Base-by-base conservation (phyloP, 2,888 invertebrate species). In the Electrophaes corylata region DNA sequence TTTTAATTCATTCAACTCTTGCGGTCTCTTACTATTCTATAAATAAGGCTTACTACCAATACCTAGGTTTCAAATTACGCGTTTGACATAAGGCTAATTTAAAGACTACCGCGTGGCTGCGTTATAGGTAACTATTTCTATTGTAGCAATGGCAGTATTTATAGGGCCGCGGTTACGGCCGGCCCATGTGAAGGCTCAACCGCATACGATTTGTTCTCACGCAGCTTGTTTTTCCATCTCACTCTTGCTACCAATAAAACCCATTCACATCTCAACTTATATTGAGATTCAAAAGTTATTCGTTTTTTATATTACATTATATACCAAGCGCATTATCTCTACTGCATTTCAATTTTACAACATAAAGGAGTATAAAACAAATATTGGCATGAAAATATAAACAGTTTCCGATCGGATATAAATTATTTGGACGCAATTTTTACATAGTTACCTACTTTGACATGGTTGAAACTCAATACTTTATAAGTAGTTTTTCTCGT, bases 131-230 rank as follows among this genome's bases (percentile, higher is more conserved):
- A 67, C 70, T 68, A 72, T 76, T 37, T 70, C 70, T 77, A 77
- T 76, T 78, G 76, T 76, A 75, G 73, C 71, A 67, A 72, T 72
- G 71, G 53, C 69, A 69, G 68, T 75, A 76, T 78, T 77, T 78
- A 76, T 76, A 73, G 76, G 71, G 67, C 71, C 74, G 77, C 68
- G 75, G 77, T 76, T 75, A 70, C 69, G 70, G 69, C 64, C 73
- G 71, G 78, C 72, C 71, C 72, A 78, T 78, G 76, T 76, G 78
- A 78, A 77, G 78, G 70, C 73, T 78, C 72, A 70, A 80, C 80
- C 81, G 77, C 81, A 79, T 78, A 71, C 73, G 75, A 76, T 77
- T 76, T 78, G 79, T 86, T 88, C 87, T 84, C 86, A 87, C 87
- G 85, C 76, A 76, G 78, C 82, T 83, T 70, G 71, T 75, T 76